phyloP scores from a whole-genome alignment of 2,888 invertebrate species.

The Augochlorella aurata region DNA sequence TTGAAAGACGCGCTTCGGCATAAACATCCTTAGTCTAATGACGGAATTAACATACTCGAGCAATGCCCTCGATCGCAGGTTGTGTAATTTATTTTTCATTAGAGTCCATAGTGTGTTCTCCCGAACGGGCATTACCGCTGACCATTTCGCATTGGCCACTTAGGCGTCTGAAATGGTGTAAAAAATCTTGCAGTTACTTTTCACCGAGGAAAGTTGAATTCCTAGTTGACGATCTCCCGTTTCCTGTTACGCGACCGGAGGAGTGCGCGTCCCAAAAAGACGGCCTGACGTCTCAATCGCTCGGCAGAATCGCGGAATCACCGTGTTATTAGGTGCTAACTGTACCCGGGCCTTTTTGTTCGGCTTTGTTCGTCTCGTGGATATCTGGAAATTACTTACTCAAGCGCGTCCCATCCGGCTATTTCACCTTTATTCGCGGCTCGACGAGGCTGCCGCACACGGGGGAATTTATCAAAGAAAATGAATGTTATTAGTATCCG shows the following conservation, averaged over 20 bases:
- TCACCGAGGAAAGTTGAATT: background rate
- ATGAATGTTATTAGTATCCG: constrained; percentile 1
- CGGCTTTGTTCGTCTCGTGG: background rate
- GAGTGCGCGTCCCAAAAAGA: background rate
- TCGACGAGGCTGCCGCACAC: background rate
- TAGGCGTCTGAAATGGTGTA: background rate
- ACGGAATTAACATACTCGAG: background rate
- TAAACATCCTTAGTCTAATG: background rate
- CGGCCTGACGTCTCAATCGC: background rate
- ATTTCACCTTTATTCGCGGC: background rate
- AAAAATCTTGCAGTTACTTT: background rate
- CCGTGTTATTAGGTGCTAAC: constrained; percentile 14
- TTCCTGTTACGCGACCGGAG: background rate
- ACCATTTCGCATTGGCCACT: background rate
- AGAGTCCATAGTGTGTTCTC: background rate
- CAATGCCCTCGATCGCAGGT: background rate
- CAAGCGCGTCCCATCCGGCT: background rate
- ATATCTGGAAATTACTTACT: constrained; percentile 11
- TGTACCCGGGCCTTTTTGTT: background rate
- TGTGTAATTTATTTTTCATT: constrained; percentile 5
- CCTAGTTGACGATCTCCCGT: background rate
- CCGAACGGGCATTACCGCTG: background rate
- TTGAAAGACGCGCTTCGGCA: background rate
- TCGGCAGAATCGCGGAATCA: background rate
- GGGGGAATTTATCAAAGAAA: constrained; percentile 1